Conservation (phyloP, 2,888 invertebrate genomes). For the Drosophila greeni region DNA sequence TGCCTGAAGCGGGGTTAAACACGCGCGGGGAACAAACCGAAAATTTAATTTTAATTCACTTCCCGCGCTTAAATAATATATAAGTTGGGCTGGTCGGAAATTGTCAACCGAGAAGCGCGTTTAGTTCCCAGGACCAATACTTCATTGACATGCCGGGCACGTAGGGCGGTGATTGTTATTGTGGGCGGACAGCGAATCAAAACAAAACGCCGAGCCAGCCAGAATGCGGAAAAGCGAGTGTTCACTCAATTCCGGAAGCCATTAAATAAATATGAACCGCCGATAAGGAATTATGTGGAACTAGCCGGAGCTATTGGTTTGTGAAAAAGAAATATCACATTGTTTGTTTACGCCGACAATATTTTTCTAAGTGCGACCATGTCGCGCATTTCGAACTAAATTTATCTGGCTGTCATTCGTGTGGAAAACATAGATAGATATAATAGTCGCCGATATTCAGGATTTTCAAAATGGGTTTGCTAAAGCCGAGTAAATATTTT, state of each 20-base stretch:
- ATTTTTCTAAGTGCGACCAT: neutral
- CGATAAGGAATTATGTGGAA: conserved; percentile 2
- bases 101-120: conserved; percentile 28
- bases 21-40: conserved; percentile 1
- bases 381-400: neutral
- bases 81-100: conserved; percentile 45
- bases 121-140: conserved; percentile 12
- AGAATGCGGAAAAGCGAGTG: conserved; percentile 14
- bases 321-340: conserved; percentile 1
- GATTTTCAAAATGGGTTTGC: neutral
- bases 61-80: conserved; percentile 58
- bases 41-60: conserved; percentile 64
- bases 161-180: conserved; percentile 22
- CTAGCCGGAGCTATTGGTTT: conserved; percentile 6
- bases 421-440: neutral
- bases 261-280: conserved; percentile 17
- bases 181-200: conserved; percentile 17
- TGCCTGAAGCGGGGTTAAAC: conserved; percentile 47
- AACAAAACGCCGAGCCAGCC: conserved; percentile 32
- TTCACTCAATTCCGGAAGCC: conserved; percentile 11
- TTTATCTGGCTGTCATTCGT: neutral
- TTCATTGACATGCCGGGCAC: conserved; percentile 58
- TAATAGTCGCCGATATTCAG: neutral
- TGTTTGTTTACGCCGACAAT: conserved; percentile 1
- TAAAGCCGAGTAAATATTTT: neutral